Evolutionary conservation across 2,113 vertebrate species (phyloP), one percentile per base, ranked within the genome.

Genomic region (Parus major): DNA sequence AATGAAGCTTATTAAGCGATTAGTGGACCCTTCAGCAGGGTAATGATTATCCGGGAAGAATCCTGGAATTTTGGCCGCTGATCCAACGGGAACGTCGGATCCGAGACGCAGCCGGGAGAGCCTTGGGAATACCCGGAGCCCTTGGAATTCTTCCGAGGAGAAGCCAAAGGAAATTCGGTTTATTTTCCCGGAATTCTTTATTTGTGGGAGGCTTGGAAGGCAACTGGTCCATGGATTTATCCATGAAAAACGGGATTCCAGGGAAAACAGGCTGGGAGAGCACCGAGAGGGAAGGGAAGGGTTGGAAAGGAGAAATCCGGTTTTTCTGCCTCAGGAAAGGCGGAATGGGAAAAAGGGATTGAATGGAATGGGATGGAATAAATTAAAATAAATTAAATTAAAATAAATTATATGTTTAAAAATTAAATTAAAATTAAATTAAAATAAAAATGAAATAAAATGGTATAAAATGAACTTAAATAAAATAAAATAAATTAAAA

Each of bases 1-100:
- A 39, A 39, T 39, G 39, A 39, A 39, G 18, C 22, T 64, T 2
- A n/a, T 73, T 19, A 56, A 23, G 22, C 6, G 28, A n/a, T 20
- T 28, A 23, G 56, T 56, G 6, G 47, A 18, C 8, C 50, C 41
- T n/a, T n/a, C 3, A 15, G 23, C 28, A 10, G 14, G 11, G 9
- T 4, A 5, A n/a, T 10, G 59, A 12, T 41, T 7, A 12, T 39
- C 82, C 23, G 15, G 28, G 11, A 24, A 31, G 19, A 18, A 56
- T 41, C 41, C 3, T 0, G 29, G 69, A 56, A n/a, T 41, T 56
- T 23, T 27, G 22, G 22, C 41, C 3, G 0, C 11, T 1, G 6
- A 56, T 73, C 50, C 59, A 8, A n/a, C 0, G 6, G 60, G 50
- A 75, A 65, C 3, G 6, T n/a, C 28, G 10, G 28, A 31, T n/a